phyloP scores from a whole-genome alignment of 2,113 vertebrate genomes.

The Urocynchramus pylzowi region DNA sequence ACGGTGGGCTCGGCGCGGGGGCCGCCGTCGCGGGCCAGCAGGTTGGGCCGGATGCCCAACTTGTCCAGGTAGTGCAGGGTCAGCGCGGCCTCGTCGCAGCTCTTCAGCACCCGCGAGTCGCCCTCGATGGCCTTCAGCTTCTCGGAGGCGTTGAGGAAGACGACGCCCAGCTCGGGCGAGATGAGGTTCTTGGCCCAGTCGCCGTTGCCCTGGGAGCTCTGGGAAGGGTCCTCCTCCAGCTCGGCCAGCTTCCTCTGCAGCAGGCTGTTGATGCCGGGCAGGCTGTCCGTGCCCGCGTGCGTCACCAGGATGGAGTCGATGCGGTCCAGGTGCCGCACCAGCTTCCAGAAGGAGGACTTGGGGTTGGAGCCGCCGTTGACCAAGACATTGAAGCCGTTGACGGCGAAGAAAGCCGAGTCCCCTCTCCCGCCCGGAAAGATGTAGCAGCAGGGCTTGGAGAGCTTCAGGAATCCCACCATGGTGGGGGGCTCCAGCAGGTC shows the following conservation, averaged over 20 bases:
- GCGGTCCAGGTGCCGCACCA: constrained; percentile 92
- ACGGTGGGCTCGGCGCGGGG: constrained; percentile 77
- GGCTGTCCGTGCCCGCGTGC: constrained; percentile 85
- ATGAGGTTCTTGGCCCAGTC: constrained; percentile 83
- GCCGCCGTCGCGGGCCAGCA: constrained; percentile 63
- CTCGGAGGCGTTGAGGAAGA: constrained; percentile 85
- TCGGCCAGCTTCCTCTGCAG: constrained; percentile 87
- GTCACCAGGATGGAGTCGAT: constrained; percentile 91
- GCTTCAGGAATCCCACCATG: constrained; percentile 88
- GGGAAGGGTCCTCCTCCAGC: constrained; percentile 74
- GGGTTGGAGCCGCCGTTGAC: constrained; percentile 90
- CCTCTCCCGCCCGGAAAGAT: constrained; percentile 91
- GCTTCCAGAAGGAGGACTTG: constrained; percentile 92
- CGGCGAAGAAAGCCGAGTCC: constrained; percentile 88
- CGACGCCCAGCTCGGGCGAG: constrained; percentile 87
- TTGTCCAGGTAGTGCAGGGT: constrained; percentile 76
- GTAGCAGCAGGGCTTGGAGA: constrained; percentile 94
- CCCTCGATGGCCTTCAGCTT: constrained; percentile 64
- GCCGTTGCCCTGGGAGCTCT: constrained; percentile 64
- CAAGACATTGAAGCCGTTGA: constrained; percentile 91
- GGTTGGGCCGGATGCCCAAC: constrained; percentile 76
- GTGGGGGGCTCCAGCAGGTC: constrained; percentile 89
- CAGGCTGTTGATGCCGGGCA: constrained; percentile 89
- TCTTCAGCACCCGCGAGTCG: constrained; percentile 65
- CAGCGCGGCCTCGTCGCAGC: constrained; percentile 78